Percentiles rank a stretch among this genome's conserved stretches.
Conservation (phyloP, 2,113 vertebrate genomes). For the Gambusia affinis region DNA sequence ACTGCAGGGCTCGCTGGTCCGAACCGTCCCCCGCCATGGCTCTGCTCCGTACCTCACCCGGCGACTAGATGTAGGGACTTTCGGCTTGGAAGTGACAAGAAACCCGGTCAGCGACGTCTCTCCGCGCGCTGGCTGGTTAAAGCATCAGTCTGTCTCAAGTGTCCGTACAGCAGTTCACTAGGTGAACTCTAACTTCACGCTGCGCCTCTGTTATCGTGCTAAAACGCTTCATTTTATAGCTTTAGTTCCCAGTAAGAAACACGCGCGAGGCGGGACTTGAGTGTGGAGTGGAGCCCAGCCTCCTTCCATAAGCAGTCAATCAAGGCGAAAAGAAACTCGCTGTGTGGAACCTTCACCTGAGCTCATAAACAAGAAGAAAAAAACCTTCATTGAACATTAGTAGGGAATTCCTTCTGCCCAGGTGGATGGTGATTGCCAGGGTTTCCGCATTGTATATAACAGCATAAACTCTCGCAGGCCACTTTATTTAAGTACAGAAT, state of each 20-base stretch:
- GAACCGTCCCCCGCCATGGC: slow-evolving; percentile 86
- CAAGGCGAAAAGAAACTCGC: not conserved
- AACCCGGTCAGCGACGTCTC: slow-evolving; percentile 13
- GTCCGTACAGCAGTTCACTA: slow-evolving; percentile 15
- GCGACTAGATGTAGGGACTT: slow-evolving; percentile 14
- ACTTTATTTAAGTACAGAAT: too few relatives aligned
- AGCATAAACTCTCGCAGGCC: too few relatives aligned
- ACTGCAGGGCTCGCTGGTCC: slow-evolving; percentile 91
- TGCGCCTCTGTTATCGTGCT: slow-evolving; percentile 11
- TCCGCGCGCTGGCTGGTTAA: slow-evolving; percentile 14
- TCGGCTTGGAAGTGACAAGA: slow-evolving; percentile 26
- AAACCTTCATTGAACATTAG: too few relatives aligned
- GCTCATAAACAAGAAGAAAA: too few relatives aligned
- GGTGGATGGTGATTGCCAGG: too few relatives aligned
- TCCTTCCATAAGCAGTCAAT: not conserved
- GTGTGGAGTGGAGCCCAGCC: slow-evolving; percentile 1
- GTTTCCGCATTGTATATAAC: too few relatives aligned
- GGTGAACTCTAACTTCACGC: slow-evolving; percentile 35
- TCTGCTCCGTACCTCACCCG: slow-evolving; percentile 40
- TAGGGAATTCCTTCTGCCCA: too few relatives aligned
- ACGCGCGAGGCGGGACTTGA: slow-evolving; percentile 71
- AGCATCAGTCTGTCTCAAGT: slow-evolving; percentile 14
- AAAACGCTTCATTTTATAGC: slow-evolving; percentile 75
- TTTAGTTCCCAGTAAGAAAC: slow-evolving; percentile 29
- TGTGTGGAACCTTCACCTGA: not conserved